A percentile compares a stretch with the other conserved stretches of the same genome.
phyloP scores from a whole-genome alignment of 2,113 vertebrate species.

The Raja brachyura region DNA sequence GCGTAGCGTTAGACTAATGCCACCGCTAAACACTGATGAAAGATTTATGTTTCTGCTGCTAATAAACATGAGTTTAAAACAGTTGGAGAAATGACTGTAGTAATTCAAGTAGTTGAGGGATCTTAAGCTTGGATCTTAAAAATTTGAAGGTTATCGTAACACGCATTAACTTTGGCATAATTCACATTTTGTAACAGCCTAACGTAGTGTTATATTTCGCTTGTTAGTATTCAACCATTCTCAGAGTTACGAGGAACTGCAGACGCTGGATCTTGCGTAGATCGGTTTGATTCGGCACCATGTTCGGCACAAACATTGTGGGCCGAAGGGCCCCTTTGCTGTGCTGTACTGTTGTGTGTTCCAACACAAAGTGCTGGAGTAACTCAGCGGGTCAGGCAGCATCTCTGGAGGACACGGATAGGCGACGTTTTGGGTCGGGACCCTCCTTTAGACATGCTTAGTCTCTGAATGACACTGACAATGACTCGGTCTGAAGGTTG shows the following conservation, averaged over 20 bases:
- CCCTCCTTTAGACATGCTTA: too few species aligned
- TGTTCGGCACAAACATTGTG: too few species aligned
- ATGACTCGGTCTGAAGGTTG: too few species aligned
- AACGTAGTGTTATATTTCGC: background rate
- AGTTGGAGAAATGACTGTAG: background rate
- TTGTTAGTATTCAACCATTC: background rate
- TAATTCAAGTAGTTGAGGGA: background rate
- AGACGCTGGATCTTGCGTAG: too few species aligned
- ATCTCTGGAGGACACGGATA: too few species aligned
- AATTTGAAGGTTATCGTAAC: background rate
- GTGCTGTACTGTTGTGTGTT: too few species aligned
- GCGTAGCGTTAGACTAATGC: background rate
- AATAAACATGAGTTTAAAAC: background rate
- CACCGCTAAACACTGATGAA: background rate
- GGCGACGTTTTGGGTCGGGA: too few species aligned
- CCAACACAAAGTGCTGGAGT: too few species aligned
- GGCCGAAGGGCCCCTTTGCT: too few species aligned
- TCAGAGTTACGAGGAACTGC: background rate
- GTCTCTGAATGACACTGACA: too few species aligned
- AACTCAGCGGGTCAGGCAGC: too few species aligned
- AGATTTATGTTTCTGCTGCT: background rate
- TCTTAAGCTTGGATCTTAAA: background rate
- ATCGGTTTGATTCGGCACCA: too few species aligned
- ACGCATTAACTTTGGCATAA: background rate
- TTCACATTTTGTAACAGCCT: background rate